Percentiles rank a stretch among this genome's conserved stretches.
Conservation (phyloP, 2,888 invertebrate species). For the Argynnis bischoffii region DNA sequence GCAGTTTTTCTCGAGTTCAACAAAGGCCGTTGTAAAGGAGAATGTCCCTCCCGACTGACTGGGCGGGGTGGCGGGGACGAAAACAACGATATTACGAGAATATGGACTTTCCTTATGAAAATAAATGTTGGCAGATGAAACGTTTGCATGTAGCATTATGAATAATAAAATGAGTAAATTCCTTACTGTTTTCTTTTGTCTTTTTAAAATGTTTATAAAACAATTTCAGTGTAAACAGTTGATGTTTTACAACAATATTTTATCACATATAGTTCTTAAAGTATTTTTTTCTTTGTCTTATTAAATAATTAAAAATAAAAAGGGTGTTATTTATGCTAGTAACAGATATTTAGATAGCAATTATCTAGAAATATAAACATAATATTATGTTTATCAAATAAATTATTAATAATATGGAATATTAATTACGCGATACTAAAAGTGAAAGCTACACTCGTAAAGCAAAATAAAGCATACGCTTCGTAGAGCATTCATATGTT, state of each 20-base stretch:
- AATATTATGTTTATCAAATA: no score
- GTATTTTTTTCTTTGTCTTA: no score
- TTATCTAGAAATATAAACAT: no score
- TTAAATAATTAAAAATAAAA: no score
- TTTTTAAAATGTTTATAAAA: slow-evolving; percentile 17
- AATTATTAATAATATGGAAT: no score
- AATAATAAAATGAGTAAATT: slow-evolving; percentile 12
- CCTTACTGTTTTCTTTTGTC: slow-evolving; percentile 10
- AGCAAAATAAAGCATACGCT: no score
- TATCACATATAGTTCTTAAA: background rate
- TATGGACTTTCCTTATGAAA: slow-evolving; percentile 35
- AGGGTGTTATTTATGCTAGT: no score
- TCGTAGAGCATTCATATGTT: no score
- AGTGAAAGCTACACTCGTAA: no score
- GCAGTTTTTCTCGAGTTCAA: slow-evolving; percentile 39
- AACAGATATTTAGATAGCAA: no score
- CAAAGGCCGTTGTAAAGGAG: slow-evolving; percentile 38
- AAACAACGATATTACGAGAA: slow-evolving; percentile 35
- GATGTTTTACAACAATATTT: background rate
- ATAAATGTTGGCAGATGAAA: slow-evolving; percentile 34
- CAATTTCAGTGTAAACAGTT: background rate
- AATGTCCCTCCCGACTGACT: slow-evolving; percentile 25
- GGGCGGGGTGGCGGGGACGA: slow-evolving; percentile 23
- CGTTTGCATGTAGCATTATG: slow-evolving; percentile 30
- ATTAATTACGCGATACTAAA: no score